phyloP scores from a whole-genome alignment of 2,888 invertebrate species.

The Lasiommata megera region DNA sequence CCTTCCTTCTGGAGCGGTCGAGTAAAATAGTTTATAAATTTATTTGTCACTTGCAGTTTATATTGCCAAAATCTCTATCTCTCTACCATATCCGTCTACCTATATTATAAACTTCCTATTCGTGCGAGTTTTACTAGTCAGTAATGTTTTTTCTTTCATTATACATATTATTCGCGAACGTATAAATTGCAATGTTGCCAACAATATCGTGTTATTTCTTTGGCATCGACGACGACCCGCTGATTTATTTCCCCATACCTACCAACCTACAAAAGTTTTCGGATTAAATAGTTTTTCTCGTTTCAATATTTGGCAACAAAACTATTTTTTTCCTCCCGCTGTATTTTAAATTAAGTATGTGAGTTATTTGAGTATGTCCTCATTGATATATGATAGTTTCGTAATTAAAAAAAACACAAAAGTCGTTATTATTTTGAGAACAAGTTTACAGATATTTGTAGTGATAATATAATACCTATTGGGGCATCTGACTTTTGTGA shows the following conservation, averaged over 20 bases:
- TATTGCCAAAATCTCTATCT: too few species aligned
- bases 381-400: neutral
- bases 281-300: slow-evolving; percentile 76
- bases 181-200: slow-evolving; percentile 64
- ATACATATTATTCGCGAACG: slow-evolving; percentile 15
- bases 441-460: too few species aligned
- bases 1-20: too few species aligned
- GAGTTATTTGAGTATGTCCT: slow-evolving; percentile 29
- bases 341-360: slow-evolving; percentile 35
- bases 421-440: neutral
- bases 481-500: too few species aligned
- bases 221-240: slow-evolving; percentile 73
- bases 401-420: neutral
- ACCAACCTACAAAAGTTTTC: slow-evolving; percentile 77
- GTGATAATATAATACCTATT: too few species aligned
- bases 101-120: too few species aligned
- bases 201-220: slow-evolving; percentile 77
- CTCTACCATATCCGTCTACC: too few species aligned
- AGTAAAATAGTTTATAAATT: too few species aligned
- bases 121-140: too few species aligned
- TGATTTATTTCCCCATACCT: slow-evolving; percentile 68
- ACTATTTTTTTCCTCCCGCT: slow-evolving; percentile 39
- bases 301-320: slow-evolving; percentile 59
- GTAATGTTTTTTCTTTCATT: neutral
- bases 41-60: too few species aligned